Evolutionary conservation across 1,140 invertebrate genomes (phyloP), one percentile per base, ranked within the genome.

Genomic region (Mactra quadrangularis): DNA sequence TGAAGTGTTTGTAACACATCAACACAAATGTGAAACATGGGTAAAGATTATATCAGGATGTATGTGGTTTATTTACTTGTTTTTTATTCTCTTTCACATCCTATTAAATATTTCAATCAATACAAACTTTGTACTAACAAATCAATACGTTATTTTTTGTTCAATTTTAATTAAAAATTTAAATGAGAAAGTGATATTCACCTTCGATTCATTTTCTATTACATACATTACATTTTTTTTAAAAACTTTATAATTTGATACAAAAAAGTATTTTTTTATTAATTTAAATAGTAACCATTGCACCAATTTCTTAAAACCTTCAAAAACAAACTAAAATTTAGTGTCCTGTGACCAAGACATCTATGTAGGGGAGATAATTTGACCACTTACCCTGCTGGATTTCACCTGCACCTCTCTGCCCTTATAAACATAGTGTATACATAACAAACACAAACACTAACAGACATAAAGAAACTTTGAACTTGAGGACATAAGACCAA

Each of bases 331-430:
- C 38, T n/a, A n/a, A 41, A 41, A 41, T 7, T 41, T 41, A 41
- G 38, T 41, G 6, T n/a, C 15, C 38, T 41, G 38, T 52, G 45
- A 25, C 45, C 45, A n/a, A 45, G 41, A 50, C 25, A 31, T 25
- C 35, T 50, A 41, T 15, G 41, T 15, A 68, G n/a, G 25, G 25
- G 29, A 68, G 59, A 33, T 47, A 33, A 50, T 31, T 25, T 33
- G 27, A 19, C n/a, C 9, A 68, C 64, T 68, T 68, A 68, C 64
- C 64, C 27, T 25, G 17, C 45, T 41, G 3, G 45, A 11, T 50
- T 68, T 68, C 64, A 68, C 64, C 47, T 68, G 45, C 31, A 68
- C 64, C 29, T 68, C 64, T 41, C 64, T 68, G 9, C 38, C 33
- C 64, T 68, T 68, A 50, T 25, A 68, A 50, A 57, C 27, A 62